These are phyloP conservation scores for Plodia interpunctella DNA, from an alignment of 1,140 invertebrate genomes.

Conservation along the genomic window DNA sequence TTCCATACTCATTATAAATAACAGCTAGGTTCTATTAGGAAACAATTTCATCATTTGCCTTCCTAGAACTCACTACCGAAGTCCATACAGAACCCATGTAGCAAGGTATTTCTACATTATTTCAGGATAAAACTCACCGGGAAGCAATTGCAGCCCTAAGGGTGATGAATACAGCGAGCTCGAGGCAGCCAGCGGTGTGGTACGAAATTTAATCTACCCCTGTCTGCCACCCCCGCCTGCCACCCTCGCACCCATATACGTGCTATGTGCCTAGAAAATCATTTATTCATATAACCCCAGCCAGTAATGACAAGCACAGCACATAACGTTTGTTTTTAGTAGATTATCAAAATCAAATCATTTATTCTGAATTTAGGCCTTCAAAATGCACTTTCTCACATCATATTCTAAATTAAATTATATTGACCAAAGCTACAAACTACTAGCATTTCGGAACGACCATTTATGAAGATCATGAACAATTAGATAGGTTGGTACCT, in stretches of 20 bases:
- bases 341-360: conserved; percentile 34
- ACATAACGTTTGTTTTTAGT: conserved; percentile 39
- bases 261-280: conserved; percentile 20
- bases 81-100: neutral
- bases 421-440: too few relatives aligned
- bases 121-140: conserved; percentile 23
- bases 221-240: conserved; percentile 40
- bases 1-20: neutral
- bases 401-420: too few relatives aligned
- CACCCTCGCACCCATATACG: conserved; percentile 18
- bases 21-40: neutral
- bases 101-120: neutral
- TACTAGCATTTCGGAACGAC: too few relatives aligned
- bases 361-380: too few relatives aligned
- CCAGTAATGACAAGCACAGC: conserved; percentile 22
- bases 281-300: conserved; percentile 37
- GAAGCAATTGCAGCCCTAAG: conserved; percentile 59
- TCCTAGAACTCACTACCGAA: neutral
- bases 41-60: neutral
- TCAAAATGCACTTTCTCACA: too few relatives aligned
- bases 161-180: conserved; percentile 61
- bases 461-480: conserved; percentile 2
- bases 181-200: conserved; percentile 50
- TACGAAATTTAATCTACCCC: conserved; percentile 70
- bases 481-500: too few relatives aligned